Evolutionary conservation across 2,113 vertebrate species (phyloP).

Genomic region (Oreocharis arfaki): DNA sequence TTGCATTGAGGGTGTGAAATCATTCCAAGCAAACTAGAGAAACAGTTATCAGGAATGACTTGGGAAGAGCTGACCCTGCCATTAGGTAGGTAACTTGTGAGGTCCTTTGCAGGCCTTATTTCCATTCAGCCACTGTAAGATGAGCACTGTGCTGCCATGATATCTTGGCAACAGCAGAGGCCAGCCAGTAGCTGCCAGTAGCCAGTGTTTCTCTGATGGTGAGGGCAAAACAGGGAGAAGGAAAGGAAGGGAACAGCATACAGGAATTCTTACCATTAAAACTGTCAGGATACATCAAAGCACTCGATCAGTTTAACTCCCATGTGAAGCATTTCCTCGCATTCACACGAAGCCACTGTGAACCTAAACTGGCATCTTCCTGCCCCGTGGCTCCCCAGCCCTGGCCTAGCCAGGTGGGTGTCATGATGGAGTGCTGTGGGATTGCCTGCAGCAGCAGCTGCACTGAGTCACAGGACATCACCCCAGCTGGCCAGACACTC

Average conservation of each 20-base stretch:
- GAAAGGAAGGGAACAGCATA: background rate
- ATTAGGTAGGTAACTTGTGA: background rate
- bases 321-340: rapidly evolving
- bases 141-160: background rate
- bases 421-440: background rate
- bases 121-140: background rate
- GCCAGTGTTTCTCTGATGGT: background rate
- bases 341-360: rapidly evolving
- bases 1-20: background rate
- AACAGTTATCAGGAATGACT: background rate
- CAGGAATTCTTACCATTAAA: background rate
- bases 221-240: background rate
- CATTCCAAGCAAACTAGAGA: background rate
- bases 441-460: background rate
- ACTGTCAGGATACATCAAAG: background rate
- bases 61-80: background rate
- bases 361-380: background rate
- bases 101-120: background rate
- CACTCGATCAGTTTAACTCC: rapidly evolving
- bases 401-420: background rate
- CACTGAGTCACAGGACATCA: background rate
- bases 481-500: background rate
- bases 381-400: background rate
- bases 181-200: background rate
- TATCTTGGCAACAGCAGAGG: background rate